Base-by-base conservation (phyloP, 1,140 invertebrate species). In the Aphelenchoides fujianensis region DNA sequence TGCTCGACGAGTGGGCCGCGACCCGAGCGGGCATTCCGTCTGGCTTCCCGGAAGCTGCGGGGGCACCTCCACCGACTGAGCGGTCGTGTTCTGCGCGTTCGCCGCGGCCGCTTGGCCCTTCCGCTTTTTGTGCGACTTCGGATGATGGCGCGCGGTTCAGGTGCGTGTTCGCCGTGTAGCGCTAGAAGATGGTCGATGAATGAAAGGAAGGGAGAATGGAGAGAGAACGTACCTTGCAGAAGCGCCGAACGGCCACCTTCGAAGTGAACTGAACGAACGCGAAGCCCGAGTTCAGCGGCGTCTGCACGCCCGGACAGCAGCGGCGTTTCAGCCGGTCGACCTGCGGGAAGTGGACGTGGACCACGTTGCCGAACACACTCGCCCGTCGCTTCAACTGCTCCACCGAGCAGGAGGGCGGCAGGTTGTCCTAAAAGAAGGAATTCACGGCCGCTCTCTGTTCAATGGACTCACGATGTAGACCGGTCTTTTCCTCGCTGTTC, bases 251-350 rank as follows among this genome's bases (percentile, higher is more conserved):
- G 16, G 73, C 73, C 35, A 62, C 66, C 57, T 76, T 74, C 2
- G 73, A 75, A 16, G 73, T 59, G 32, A 74, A 74, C 31, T 74
- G 73, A 19, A 74, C 34, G 35, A 74, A 74, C 3, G 23, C 73
- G 66, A 74, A 74, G 5, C 73, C 73, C 32, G 73, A 74, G 32
- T 41, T 57, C 32, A 74, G 53, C 23, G 36, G 19, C 23, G n/a
- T 16, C 57, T 72, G 16, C 27, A 48, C 19, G 30, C 30, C 53
- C 35, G 71, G 27, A 55, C 73, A 61, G 75, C 28, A 12, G n/a
- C 62, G 30, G 34, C 73, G 63, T 54, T 75, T 64, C 9, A 74
- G 37, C 7, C 73, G 73, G 1, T 12, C 19, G 63, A 76, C 66
- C 53, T 70, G 63, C 12, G 73, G 73, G 31, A 74, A 67, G 7